A percentile compares a stretch with the other conserved stretches of the same genome.
phyloP scores from a whole-genome alignment of 2,888 invertebrate genomes.

The Dicyrtoma fusca region DNA sequence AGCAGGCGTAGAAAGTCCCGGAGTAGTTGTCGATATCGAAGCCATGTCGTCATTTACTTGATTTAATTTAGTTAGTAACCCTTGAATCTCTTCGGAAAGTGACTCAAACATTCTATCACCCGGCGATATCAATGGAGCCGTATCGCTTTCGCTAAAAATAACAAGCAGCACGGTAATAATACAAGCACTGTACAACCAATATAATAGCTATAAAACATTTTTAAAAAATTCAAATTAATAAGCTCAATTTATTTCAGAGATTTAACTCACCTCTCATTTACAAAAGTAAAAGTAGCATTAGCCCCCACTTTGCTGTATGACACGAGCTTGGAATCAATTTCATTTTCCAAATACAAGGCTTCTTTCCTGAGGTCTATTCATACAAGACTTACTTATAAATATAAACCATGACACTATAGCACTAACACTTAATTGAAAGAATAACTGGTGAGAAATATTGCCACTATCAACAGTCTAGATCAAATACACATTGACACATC shows the following conservation, averaged over 20 bases:
- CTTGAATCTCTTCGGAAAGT: constrained; percentile 80
- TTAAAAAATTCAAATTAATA: no score
- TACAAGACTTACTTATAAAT: no score
- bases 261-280: constrained; percentile 16
- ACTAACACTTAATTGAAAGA: background rate
- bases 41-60: constrained; percentile 82
- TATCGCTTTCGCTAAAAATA: constrained; percentile 67
- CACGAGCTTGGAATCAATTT: constrained; percentile 92
- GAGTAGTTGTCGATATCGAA: constrained; percentile 68
- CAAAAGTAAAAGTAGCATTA: constrained; percentile 44
- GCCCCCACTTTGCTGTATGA: constrained; percentile 93
- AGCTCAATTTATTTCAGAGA: background rate
- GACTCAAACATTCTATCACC: constrained; percentile 85
- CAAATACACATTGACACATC: no score
- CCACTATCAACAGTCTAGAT: no score
- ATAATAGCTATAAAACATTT: no score
- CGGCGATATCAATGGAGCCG: constrained; percentile 79
- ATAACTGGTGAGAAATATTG: background rate
- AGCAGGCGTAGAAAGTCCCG: constrained; percentile 64
- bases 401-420: background rate
- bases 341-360: constrained; percentile 91
- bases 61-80: constrained; percentile 65
- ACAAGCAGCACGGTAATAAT: no score
- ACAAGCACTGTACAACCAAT: no score
- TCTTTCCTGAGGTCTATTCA: constrained; percentile 82